Evolutionary conservation across 2,113 vertebrate species (phyloP).

Genomic region (Varanus salvator): DNA sequence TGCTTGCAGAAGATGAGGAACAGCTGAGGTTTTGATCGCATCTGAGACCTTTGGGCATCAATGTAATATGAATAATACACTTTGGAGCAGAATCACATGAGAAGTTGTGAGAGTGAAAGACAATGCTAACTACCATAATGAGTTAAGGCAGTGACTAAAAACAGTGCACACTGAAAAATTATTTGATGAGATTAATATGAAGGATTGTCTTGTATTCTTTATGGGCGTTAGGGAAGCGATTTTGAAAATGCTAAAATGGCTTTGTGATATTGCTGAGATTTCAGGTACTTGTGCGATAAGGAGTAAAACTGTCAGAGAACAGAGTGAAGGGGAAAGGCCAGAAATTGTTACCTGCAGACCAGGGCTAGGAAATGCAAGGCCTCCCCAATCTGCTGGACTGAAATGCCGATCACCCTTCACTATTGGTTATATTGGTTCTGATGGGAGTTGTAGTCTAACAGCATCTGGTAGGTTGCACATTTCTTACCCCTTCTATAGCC

Average conservation of each 20-base stretch:
- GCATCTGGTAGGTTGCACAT: too few relatives aligned
- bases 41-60: neutral
- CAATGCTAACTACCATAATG: neutral
- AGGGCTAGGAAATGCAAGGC: neutral
- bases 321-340: too few relatives aligned
- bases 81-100: neutral
- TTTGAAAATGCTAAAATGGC: neutral
- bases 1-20: neutral
- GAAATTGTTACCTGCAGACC: neutral
- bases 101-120: neutral
- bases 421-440: too few relatives aligned
- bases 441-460: too few relatives aligned
- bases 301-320: neutral
- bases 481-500: neutral
- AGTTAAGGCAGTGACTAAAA: neutral
- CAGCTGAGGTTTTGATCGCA: neutral
- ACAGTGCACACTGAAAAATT: too few relatives aligned
- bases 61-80: neutral
- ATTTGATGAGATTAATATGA: neutral
- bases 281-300: neutral
- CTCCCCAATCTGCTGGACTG: too few relatives aligned
- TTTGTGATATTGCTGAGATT: neutral
- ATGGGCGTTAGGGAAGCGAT: neutral
- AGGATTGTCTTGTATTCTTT: neutral
- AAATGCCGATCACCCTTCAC: too few relatives aligned